These are phyloP conservation scores for Anagrus nilaparvatae DNA, from an alignment of 1,140 invertebrate genomes.

Conservation along the genomic window DNA sequence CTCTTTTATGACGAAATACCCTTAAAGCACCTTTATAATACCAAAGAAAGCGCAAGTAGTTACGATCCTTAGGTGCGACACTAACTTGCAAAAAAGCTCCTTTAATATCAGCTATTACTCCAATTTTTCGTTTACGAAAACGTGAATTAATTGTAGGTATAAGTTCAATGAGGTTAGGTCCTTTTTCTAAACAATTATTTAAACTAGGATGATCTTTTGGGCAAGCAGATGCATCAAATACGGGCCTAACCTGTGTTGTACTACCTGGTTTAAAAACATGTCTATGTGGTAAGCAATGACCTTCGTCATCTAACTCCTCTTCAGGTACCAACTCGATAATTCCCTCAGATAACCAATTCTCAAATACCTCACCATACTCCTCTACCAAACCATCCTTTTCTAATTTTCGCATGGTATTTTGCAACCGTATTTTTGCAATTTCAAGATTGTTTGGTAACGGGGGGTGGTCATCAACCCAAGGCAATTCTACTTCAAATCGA, in stretches of 20 bases:
- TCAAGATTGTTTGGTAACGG: conserved; percentile 14
- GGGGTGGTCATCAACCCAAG: conserved; percentile 24
- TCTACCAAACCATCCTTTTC: conserved; percentile 17
- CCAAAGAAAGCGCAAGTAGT: conserved; percentile 9
- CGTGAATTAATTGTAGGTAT: conserved; percentile 30
- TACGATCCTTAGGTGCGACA: conserved; percentile 9
- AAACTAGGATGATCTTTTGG: too few relatives aligned
- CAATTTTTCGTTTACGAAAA: conserved; percentile 29
- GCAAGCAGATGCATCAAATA: conserved; percentile 19
- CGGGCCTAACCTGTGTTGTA: conserved; percentile 18
- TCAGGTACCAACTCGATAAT: conserved; percentile 18
- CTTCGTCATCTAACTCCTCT: conserved; percentile 8
- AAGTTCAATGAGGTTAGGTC: conserved; percentile 34
- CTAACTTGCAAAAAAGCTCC: conserved; percentile 35
- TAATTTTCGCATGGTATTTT: conserved; percentile 17
- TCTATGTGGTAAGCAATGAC: conserved; percentile 18
- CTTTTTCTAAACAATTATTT: conserved; percentile 23
- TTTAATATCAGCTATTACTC: conserved; percentile 33
- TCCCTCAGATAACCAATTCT: conserved; percentile 20
- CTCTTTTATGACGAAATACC: conserved; percentile 6
- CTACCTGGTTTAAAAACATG: conserved; percentile 16
- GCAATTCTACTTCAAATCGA: conserved; percentile 27
- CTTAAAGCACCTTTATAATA: conserved; percentile 14
- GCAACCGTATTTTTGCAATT: conserved; percentile 9
- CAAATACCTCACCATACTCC: conserved; percentile 26